Evolutionary conservation across 2,888 invertebrate genomes (phyloP).

Genomic region (Omphaloscelis lunosa): DNA sequence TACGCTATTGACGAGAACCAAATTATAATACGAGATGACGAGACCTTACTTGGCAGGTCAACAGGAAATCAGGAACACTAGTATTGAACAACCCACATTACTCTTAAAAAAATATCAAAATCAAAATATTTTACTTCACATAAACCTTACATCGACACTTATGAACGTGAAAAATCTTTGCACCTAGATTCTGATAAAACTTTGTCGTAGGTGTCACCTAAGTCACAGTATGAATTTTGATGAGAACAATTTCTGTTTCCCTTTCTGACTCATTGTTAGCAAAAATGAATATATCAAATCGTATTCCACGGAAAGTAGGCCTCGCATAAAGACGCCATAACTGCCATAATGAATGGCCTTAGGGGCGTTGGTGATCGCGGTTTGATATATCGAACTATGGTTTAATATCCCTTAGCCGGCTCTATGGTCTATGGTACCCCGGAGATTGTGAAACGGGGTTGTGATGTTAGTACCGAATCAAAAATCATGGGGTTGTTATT

Average conservation of each 20-base stretch:
- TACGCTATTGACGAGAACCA: background rate
- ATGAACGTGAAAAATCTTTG: too few species aligned
- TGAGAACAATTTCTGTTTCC: constrained; percentile 3
- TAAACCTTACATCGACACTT: too few species aligned
- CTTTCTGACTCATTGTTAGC: constrained; percentile 32
- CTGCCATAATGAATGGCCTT: constrained; percentile 50
- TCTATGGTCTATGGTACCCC: constrained; percentile 42
- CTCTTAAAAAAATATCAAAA: background rate
- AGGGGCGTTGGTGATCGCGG: constrained; percentile 47
- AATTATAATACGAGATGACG: background rate
- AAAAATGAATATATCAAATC: constrained; percentile 42
- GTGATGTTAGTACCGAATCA: constrained; percentile 13
- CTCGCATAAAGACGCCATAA: constrained; percentile 58
- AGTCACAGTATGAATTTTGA: constrained; percentile 6
- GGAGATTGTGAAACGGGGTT: constrained; percentile 15
- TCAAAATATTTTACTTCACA: too few species aligned
- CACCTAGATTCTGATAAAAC: background rate
- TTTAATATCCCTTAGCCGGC: constrained; percentile 30
- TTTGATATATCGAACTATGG: constrained; percentile 51
- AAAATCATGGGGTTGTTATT: constrained; percentile 20
- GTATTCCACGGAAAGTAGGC: constrained; percentile 48
- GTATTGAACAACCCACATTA: background rate
- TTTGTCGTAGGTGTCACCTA: background rate
- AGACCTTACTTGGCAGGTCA: too few species aligned
- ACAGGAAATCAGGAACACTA: background rate